Evolutionary conservation across 2,888 invertebrate genomes (phyloP), one percentile per base, ranked within the genome.

Genomic region (Ernsta delagoae): DNA sequence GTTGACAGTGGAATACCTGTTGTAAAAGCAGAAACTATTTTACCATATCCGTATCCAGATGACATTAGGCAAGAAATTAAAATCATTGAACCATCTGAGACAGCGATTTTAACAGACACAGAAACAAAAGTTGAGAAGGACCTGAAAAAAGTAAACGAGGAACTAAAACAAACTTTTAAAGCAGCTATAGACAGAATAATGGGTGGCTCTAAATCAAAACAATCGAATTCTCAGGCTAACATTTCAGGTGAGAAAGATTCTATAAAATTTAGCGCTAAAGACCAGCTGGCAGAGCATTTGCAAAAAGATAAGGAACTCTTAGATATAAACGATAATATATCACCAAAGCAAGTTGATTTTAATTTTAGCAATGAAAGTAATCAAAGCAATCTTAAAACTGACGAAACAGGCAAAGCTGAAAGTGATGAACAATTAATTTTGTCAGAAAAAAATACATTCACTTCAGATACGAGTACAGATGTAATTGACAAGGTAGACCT

Each of bases 121-220:
- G 79, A 85, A 65, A 79, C 82, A 11, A 82, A 79, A 61, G 80
- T 89, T 12, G 86, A 88, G 62, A 85, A 79, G 45, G 86, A 91
- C 71, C 80, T 92, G 3, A 88, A 86, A 71, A 87, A 85, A 77
- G 89, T 85, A 0, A 89, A 89, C 70, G 86, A 86, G 67, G 89
- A 92, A 75, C 71, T 93, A 9, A 89, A 87, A 75, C 62, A 79
- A 1, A 90, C 87, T 56, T 91, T 93, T 70, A 86, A 86, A 78
- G 87, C 88, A 50, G 93, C 92, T 1, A 81, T 93, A 60, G 83
- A 87, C 36, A 83, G 90, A 77, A 90, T 93, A 3, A 69, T 69
- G 64, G 43, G 64, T 8, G 56, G 7, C 45, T 56, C 50, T 1
- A 69, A 53, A 59, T 6, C 45, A 36, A 64, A 60, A 12, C 48